phyloP scores from a whole-genome alignment of 2,797 vertebrate species.

The Pangasius macronema region DNA sequence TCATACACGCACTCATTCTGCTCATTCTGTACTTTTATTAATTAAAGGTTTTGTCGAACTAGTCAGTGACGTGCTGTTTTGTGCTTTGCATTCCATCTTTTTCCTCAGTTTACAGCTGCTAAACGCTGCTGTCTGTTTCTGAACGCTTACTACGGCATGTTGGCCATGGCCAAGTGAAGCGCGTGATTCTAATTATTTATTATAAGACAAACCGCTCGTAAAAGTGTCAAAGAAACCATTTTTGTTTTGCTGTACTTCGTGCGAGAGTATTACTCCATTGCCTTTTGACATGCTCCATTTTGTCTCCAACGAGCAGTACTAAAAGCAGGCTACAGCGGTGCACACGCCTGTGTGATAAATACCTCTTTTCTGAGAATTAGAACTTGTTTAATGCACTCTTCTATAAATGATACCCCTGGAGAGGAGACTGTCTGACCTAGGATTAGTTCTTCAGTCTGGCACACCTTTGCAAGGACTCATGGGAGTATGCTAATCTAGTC shows the following conservation, averaged over 20 bases:
- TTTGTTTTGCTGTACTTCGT: background rate
- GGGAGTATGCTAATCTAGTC: background rate
- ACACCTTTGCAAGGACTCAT: background rate
- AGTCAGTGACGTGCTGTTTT: too few relatives aligned
- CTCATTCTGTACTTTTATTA: background rate
- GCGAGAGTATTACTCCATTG: background rate
- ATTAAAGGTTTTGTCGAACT: background rate
- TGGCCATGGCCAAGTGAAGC: background rate
- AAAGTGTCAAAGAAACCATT: background rate
- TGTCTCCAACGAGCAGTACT: background rate
- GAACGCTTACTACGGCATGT: too few relatives aligned
- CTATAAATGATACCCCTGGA: slow-evolving; percentile 7
- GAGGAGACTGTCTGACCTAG: background rate
- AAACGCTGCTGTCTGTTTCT: background rate
- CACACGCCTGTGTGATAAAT: background rate
- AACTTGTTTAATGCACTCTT: too few relatives aligned
- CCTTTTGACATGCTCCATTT: background rate
- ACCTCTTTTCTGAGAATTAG: background rate
- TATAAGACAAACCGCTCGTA: background rate
- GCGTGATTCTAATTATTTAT: background rate
- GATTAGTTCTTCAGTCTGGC: background rate
- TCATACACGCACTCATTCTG: background rate
- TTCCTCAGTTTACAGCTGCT: background rate
- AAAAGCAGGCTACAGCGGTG: background rate
- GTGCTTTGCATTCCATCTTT: background rate